phyloP scores from a whole-genome alignment of 2,797 vertebrate species.

The Spondyliosoma cantharus region DNA sequence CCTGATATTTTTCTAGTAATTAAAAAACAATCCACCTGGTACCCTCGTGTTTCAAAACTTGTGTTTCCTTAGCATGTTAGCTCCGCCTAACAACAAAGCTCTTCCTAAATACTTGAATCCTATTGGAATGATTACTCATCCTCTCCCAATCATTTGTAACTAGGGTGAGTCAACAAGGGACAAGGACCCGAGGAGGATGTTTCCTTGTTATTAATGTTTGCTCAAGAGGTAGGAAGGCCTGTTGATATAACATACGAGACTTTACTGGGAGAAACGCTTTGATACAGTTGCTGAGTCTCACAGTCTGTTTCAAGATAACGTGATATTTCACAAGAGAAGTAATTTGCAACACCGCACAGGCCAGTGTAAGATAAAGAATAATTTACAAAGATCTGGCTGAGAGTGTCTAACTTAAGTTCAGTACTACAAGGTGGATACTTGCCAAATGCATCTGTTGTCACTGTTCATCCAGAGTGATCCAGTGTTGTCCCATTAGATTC shows the following conservation, averaged over 20 bases:
- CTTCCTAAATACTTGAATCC: slow-evolving; percentile 24
- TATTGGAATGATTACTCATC: slow-evolving; percentile 62
- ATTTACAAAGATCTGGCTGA: neutral
- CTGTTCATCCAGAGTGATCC: neutral
- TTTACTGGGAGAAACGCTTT: neutral
- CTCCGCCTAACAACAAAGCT: slow-evolving; percentile 53
- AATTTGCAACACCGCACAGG: neutral
- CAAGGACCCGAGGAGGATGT: slow-evolving; percentile 66
- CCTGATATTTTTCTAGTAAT: neutral
- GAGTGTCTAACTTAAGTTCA: slow-evolving; percentile 6
- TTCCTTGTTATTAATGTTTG: slow-evolving; percentile 50
- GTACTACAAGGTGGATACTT: neutral
- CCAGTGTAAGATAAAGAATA: neutral
- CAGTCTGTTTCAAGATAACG: slow-evolving; percentile 3
- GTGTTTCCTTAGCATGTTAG: slow-evolving; percentile 35
- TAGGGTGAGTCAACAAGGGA: slow-evolving; percentile 73
- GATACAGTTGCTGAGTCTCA: slow-evolving; percentile 2
- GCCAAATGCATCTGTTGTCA: slow-evolving; percentile 11
- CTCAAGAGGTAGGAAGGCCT: slow-evolving; percentile 22
- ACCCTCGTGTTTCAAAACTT: slow-evolving; percentile 22
- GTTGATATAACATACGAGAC: neutral
- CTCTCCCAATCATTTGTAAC: slow-evolving; percentile 49
- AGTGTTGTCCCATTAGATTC: slow-evolving; percentile 26
- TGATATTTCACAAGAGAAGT: neutral
- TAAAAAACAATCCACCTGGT: slow-evolving; percentile 20